A percentile compares a stretch with the other conserved stretches of the same genome.
Conservation (phyloP, 2,113 vertebrate genomes). For the Sceloporus tristichus region DNA sequence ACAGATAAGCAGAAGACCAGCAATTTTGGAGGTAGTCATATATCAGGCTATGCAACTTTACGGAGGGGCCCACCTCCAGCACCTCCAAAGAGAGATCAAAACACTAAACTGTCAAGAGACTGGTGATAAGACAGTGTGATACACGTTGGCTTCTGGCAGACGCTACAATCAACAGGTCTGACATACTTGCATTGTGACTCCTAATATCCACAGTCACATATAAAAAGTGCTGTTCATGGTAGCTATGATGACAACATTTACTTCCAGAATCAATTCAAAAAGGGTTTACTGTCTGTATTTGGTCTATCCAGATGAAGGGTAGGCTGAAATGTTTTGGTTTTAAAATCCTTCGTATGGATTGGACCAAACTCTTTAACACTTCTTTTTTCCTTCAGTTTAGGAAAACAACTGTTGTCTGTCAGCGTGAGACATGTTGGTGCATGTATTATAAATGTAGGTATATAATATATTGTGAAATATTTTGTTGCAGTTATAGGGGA, state of each 20-base stretch:
- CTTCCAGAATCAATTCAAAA: slow-evolving; percentile 53
- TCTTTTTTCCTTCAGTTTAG: slow-evolving; percentile 69
- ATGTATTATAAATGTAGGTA: slow-evolving; percentile 79
- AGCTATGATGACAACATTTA: slow-evolving; percentile 61
- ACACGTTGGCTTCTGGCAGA: neutral
- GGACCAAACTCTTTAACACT: slow-evolving; percentile 79
- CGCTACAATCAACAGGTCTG: slow-evolving; percentile 28
- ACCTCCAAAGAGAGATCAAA: slow-evolving; percentile 94
- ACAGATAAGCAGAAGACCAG: slow-evolving; percentile 84
- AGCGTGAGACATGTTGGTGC: slow-evolving; percentile 78
- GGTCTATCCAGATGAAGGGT: slow-evolving; percentile 53
- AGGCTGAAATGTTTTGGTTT: slow-evolving; percentile 52
- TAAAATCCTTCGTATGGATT: slow-evolving; percentile 65
- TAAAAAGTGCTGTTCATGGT: slow-evolving; percentile 58
- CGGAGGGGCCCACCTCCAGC: slow-evolving; percentile 92
- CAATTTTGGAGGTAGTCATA: slow-evolving; percentile 84
- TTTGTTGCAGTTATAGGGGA: slow-evolving; percentile 73
- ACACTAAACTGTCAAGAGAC: slow-evolving; percentile 94
- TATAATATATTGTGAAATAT: slow-evolving; percentile 75
- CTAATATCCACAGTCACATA: slow-evolving; percentile 20
- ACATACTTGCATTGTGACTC: slow-evolving; percentile 39
- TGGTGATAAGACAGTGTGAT: slow-evolving; percentile 80
- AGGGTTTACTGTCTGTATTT: slow-evolving; percentile 1
- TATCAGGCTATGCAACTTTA: slow-evolving; percentile 97
- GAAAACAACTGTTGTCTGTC: slow-evolving; percentile 73